Percentiles rank a stretch among this genome's conserved stretches.
phyloP scores from a whole-genome alignment of 1,140 invertebrate genomes.

The Apis florea region DNA sequence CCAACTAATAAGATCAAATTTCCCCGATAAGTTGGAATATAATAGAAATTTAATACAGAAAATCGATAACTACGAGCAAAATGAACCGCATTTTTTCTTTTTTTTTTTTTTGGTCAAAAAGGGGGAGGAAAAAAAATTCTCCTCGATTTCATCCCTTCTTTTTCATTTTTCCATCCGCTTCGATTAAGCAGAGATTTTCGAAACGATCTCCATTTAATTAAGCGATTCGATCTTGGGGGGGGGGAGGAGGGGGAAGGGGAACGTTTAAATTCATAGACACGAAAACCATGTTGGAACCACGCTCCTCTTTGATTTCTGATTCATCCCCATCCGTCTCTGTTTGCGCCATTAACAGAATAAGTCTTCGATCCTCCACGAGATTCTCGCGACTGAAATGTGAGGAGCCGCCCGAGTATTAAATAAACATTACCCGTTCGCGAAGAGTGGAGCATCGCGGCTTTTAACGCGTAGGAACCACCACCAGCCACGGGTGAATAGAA shows the following conservation, averaged over 20 bases:
- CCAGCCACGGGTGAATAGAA: neutral
- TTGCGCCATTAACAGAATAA: slow-evolving; percentile 21
- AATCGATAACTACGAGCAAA: neutral
- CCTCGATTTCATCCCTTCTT: neutral
- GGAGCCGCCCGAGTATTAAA: neutral
- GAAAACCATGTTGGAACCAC: neutral
- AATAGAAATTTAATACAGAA: neutral
- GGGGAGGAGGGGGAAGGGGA: neutral
- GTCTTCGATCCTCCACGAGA: neutral
- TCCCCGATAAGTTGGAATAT: neutral
- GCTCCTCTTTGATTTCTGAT: neutral
- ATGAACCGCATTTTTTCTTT: too few relatives aligned
- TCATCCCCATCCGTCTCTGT: neutral
- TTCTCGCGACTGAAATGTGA: slow-evolving; percentile 16
- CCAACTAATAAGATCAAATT: neutral
- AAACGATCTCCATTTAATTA: slow-evolving; percentile 1
- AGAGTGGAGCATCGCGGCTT: neutral
- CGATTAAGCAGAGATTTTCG: neutral
- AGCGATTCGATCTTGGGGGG: neutral
- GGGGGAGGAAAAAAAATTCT: accelerated
- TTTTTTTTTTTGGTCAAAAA: neutral
- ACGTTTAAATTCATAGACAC: neutral
- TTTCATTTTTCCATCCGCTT: neutral
- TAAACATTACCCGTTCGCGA: neutral
- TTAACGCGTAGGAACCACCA: neutral